Evolutionary conservation across 1,140 invertebrate species (phyloP).

Genomic region (Brachionus manjavacas): DNA sequence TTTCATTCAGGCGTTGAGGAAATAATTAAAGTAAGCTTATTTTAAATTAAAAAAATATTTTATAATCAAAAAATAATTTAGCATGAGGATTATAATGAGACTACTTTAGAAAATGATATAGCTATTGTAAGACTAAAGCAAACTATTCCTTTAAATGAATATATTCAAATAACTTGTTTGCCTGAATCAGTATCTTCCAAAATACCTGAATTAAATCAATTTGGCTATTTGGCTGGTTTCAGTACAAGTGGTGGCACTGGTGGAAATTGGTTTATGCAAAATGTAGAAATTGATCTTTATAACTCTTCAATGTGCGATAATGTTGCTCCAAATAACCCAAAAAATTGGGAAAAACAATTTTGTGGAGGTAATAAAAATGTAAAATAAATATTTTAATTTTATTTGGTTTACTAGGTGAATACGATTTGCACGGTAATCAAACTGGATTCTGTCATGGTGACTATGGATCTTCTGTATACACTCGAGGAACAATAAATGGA

Average conservation of each 20-base stretch:
- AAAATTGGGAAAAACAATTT: conserved; percentile 36
- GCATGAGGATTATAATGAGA: conserved; percentile 10
- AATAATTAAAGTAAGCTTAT: conserved; percentile 13
- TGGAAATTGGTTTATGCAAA: background rate
- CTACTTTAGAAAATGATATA: conserved; percentile 11
- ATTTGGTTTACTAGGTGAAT: conserved; percentile 13
- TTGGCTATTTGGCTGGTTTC: background rate
- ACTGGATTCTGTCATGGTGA: conserved; percentile 27
- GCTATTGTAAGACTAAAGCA: background rate
- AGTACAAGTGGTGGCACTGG: background rate
- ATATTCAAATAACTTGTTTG: conserved; percentile 1
- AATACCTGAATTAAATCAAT: background rate
- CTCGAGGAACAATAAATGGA: background rate
- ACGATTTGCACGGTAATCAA: background rate
- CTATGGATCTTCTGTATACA: conserved; percentile 14
- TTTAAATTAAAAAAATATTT: background rate
- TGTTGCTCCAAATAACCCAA: background rate
- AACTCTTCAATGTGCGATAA: conserved; percentile 30
- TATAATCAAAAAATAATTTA: background rate
- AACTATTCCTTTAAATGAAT: background rate
- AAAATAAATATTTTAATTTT: background rate
- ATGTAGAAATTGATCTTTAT: background rate
- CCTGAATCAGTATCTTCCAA: background rate
- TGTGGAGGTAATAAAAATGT: background rate
- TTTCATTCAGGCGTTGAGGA: background rate